Conservation (phyloP, 1,140 invertebrate genomes). For the Ceratosolen fusciceps region DNA sequence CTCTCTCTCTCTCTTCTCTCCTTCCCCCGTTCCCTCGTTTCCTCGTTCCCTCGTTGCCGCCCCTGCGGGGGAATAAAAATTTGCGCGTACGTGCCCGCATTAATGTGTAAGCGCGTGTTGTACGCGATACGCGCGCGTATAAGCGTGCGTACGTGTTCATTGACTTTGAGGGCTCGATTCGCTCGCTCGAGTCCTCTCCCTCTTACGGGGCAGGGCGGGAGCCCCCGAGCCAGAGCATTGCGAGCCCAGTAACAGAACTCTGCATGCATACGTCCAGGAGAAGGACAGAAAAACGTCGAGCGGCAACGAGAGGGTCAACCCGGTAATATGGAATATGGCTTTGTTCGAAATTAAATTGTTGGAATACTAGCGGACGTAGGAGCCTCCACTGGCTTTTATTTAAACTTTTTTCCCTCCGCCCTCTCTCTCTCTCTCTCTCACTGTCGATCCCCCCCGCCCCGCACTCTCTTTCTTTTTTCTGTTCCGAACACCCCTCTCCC, state of each 20-base stretch:
- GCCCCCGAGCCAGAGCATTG: background rate
- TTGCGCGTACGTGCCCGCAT: background rate
- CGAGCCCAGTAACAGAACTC: background rate
- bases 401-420: no score
- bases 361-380: conserved; percentile 27
- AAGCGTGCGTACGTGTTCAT: background rate
- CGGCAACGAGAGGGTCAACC: conserved; percentile 19
- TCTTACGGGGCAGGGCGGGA: background rate
- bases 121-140: background rate
- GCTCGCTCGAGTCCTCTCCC: background rate
- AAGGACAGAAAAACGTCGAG: background rate
- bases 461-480: no score
- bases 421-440: no score
- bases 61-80: background rate
- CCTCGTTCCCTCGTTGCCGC: no score
- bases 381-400: conserved; percentile 3
- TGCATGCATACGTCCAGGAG: background rate
- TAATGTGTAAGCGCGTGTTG: background rate
- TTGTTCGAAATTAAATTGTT: conserved; percentile 49
- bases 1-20: no score
- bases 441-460: no score
- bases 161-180: conserved; percentile 18
- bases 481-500: no score
- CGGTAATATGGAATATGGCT: conserved; percentile 46
- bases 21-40: no score